A percentile compares a stretch with the other conserved stretches of the same genome.
phyloP scores from a whole-genome alignment of 2,113 vertebrate genomes.

The Engystomops pustulosus region DNA sequence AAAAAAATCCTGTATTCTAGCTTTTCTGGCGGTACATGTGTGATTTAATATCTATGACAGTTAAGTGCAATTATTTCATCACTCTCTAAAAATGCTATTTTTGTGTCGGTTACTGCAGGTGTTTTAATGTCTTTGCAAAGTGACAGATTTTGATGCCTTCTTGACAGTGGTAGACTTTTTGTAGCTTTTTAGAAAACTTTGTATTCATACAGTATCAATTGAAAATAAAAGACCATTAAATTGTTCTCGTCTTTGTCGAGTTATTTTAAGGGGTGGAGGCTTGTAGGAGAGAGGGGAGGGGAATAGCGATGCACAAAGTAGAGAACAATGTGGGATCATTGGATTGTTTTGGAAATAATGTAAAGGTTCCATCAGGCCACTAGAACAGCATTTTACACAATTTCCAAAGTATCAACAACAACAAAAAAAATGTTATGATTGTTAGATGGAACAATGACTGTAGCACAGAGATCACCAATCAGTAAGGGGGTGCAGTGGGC shows the following conservation, averaged over 20 bases:
- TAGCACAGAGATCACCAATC: too few species aligned
- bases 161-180: conserved; percentile 99
- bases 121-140: conserved; percentile 97
- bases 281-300: too few species aligned
- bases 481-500: too few species aligned
- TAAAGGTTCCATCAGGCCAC: too few species aligned
- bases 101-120: conserved; percentile 96
- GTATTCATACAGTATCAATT: conserved; percentile 99
- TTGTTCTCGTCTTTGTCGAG: conserved; percentile 64
- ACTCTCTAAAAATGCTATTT: conserved; percentile 91
- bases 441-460: too few species aligned
- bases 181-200: conserved; percentile 99
- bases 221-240: conserved; percentile 93
- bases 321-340: too few species aligned
- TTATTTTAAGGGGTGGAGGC: too few species aligned
- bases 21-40: conserved; percentile 95
- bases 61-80: conserved; percentile 92
- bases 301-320: too few species aligned
- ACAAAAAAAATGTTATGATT: too few species aligned
- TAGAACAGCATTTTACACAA: too few species aligned
- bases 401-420: too few species aligned
- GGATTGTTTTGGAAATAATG: too few species aligned
- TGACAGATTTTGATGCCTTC: conserved; percentile 99
- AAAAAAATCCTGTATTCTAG: conserved; percentile 88
- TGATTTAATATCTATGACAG: conserved; percentile 95